Percentiles rank a stretch among this genome's conserved stretches.
phyloP scores from a whole-genome alignment of 2,797 vertebrate genomes.

The Poeciliopsis gracilis region DNA sequence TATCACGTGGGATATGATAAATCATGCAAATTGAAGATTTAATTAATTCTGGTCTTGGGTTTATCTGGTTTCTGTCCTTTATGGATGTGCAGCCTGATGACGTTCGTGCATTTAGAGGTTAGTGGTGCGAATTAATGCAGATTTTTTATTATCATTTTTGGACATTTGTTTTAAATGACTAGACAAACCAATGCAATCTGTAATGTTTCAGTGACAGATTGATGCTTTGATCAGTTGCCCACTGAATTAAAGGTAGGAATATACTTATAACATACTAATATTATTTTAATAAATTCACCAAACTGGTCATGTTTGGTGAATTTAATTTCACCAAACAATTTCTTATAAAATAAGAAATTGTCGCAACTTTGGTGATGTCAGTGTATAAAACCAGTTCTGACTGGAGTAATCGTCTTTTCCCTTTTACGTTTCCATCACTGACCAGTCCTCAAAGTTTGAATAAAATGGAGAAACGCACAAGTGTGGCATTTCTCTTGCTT shows the following conservation, averaged over 20 bases:
- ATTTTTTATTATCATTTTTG: too few species aligned
- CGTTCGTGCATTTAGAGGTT: neutral
- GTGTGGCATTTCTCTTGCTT: neutral
- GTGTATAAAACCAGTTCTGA: neutral
- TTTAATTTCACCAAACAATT: too few species aligned
- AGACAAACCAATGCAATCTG: neutral
- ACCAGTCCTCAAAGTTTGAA: neutral
- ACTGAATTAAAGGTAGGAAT: neutral
- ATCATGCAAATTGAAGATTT: slow-evolving; percentile 70
- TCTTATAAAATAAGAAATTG: neutral
- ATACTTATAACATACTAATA: neutral
- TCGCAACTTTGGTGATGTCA: neutral
- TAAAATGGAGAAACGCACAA: neutral
- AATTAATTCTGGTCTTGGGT: slow-evolving; percentile 61
- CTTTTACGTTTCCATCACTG: neutral
- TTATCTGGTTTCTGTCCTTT: slow-evolving; percentile 41
- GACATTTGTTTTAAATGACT: neutral
- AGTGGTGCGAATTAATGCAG: neutral
- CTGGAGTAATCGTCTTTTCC: neutral
- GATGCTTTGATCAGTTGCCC: neutral
- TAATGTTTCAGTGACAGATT: neutral
- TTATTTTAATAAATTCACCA: too few species aligned
- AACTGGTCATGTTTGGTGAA: neutral
- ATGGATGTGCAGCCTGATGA: slow-evolving; percentile 21
- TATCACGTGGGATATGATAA: slow-evolving; percentile 72